Evolutionary conservation across 2,888 invertebrate species (phyloP).

Genomic region (Drosophila histrio): DNA sequence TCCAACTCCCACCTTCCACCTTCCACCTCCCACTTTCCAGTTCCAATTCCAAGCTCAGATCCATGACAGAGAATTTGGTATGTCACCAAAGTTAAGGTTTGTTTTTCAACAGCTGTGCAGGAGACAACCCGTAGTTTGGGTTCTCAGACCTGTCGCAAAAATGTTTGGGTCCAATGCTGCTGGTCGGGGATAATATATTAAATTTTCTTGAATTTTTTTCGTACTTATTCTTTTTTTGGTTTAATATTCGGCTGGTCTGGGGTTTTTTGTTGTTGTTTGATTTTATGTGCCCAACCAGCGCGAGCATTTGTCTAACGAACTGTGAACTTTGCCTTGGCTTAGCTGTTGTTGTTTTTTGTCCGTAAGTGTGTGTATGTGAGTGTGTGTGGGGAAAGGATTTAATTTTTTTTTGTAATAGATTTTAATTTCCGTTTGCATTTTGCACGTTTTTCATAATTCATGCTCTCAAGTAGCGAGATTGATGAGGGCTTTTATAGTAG

Average conservation of each 20-base stretch:
- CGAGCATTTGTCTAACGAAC: conserved; percentile 74
- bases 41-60: conserved; percentile 5
- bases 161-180: conserved; percentile 16
- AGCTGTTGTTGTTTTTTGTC: conserved; percentile 26
- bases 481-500: conserved; percentile 63
- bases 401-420: conserved; percentile 58
- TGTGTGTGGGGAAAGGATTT: conserved; percentile 33
- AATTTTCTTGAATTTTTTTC: conserved; percentile 53
- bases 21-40: too few species aligned
- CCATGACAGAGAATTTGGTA: conserved; percentile 36
- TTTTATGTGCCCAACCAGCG: conserved; percentile 46
- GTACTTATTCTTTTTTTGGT: conserved; percentile 6
- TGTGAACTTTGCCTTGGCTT: conserved; percentile 63
- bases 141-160: conserved; percentile 32
- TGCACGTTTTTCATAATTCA: conserved; percentile 78
- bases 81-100: conserved; percentile 70
- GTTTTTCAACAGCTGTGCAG: conserved; percentile 73
- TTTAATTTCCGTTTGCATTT: conserved; percentile 79
- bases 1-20: too few species aligned
- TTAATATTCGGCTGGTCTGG: neutral
- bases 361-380: conserved; percentile 20
- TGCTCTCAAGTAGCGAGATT: conserved; percentile 77
- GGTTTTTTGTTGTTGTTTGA: conserved; percentile 46
- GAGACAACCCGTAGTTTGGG: conserved; percentile 45
- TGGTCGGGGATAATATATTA: conserved; percentile 54